These are phyloP conservation scores for Euspilapteryx auroguttella DNA, from an alignment of 2,888 invertebrate genomes.

Conservation along the genomic window DNA sequence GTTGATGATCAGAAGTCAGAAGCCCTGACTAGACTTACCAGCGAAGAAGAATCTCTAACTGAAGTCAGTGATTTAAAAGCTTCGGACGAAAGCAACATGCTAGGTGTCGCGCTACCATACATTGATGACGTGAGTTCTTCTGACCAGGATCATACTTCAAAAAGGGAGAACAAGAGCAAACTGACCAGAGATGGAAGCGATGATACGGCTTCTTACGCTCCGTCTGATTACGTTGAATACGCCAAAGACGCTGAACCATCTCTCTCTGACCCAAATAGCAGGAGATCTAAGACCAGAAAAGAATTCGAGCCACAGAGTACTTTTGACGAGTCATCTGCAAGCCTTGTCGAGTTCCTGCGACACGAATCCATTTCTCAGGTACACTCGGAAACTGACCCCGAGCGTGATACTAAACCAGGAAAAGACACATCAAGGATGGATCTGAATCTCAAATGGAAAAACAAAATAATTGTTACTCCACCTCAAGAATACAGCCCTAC, in stretches of 20 bases:
- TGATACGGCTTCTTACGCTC: slow-evolving; percentile 70
- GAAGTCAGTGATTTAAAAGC: slow-evolving; percentile 65
- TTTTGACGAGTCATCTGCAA: slow-evolving; percentile 61
- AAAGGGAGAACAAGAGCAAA: slow-evolving; percentile 19
- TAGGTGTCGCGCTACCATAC: slow-evolving; percentile 49
- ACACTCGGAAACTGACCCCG: slow-evolving; percentile 38
- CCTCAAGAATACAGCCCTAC: slow-evolving; percentile 65
- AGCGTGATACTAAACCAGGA: slow-evolving; percentile 25
- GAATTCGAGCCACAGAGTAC: slow-evolving; percentile 59
- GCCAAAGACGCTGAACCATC: slow-evolving; percentile 64
- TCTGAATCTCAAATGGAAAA: slow-evolving; percentile 45
- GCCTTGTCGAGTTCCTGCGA: slow-evolving; percentile 46
- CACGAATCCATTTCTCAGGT: slow-evolving; percentile 42
- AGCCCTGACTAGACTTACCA: slow-evolving; percentile 48
- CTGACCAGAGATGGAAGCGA: slow-evolving; percentile 62
- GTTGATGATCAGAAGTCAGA: slow-evolving; percentile 35
- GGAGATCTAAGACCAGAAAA: slow-evolving; percentile 18
- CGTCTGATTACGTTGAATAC: slow-evolving; percentile 68
- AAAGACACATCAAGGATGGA: slow-evolving; percentile 28
- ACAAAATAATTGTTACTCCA: slow-evolving; percentile 62
- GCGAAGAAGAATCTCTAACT: slow-evolving; percentile 71
- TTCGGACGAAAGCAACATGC: slow-evolving; percentile 48
- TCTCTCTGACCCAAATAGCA: slow-evolving; percentile 46
- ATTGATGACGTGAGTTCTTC: slow-evolving; percentile 59
- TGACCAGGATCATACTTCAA: slow-evolving; percentile 40